Conservation (phyloP, 2,888 invertebrate species). For the Dyspetes luteomarginatus region DNA sequence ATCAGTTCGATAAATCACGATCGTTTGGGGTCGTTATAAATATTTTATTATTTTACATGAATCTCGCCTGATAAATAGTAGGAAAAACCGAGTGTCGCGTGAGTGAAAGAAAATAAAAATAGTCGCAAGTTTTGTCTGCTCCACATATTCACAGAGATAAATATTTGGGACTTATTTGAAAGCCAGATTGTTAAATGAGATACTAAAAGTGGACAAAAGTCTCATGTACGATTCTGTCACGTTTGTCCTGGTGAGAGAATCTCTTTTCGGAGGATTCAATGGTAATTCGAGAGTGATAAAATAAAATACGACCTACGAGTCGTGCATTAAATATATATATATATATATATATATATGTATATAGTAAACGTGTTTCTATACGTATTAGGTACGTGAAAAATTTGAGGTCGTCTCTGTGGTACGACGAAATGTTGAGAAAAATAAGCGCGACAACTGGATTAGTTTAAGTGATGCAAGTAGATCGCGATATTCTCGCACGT, state of each 20-base stretch:
- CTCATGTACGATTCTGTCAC: neutral
- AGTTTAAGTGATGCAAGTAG: constrained; percentile 33
- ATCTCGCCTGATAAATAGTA: neutral
- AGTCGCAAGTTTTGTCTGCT: too few species aligned
- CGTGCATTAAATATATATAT: neutral
- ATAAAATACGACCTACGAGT: neutral
- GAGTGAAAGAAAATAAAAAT: too few species aligned
- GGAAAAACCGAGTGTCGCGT: too few species aligned
- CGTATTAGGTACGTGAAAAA: neutral
- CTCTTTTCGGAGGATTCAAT: neutral
- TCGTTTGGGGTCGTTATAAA: neutral
- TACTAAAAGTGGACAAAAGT: too few species aligned
- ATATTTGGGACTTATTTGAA: too few species aligned
- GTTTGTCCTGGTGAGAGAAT: neutral
- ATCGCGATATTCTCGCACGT: constrained; percentile 7
- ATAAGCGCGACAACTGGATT: constrained; percentile 32
- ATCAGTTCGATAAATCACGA: neutral
- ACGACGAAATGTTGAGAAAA: neutral
- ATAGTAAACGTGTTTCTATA: neutral
- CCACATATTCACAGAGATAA: too few species aligned
- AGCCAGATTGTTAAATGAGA: too few species aligned
- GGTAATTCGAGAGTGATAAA: neutral
- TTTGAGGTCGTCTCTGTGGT: neutral
- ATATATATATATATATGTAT: neutral
- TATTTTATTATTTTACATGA: neutral